phyloP scores from a whole-genome alignment of 2,888 invertebrate species.

The Polymixis lichenea region DNA sequence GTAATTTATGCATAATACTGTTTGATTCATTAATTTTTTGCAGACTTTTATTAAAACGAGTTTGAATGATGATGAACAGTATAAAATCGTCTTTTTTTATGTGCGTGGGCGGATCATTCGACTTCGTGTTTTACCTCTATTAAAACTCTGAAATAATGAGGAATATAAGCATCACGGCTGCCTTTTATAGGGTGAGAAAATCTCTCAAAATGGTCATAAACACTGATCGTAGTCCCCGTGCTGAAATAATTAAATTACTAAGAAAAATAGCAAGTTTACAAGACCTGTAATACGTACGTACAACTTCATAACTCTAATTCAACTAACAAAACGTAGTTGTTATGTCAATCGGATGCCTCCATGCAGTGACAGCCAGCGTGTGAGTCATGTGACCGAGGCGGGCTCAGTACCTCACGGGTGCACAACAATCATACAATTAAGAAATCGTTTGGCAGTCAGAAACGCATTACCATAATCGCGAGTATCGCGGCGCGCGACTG shows the following conservation, averaged over 20 bases:
- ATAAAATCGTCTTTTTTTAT: conserved; percentile 1
- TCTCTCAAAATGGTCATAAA: background rate
- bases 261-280: background rate
- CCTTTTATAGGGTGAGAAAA: conserved; percentile 30
- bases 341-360: background rate
- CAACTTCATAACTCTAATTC: background rate
- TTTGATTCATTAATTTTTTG: conserved; percentile 72
- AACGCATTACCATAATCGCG: conserved; percentile 36
- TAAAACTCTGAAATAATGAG: conserved; percentile 20
- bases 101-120: background rate
- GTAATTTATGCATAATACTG: conserved; percentile 72
- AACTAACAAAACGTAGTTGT: background rate
- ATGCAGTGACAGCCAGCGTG: background rate
- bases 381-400: background rate
- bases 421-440: conserved; percentile 18
- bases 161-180: conserved; percentile 12
- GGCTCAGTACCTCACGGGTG: background rate
- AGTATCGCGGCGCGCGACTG: conserved; percentile 9
- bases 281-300: background rate
- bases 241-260: background rate
- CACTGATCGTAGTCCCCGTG: background rate
- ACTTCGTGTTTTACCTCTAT: background rate
- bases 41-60: conserved; percentile 74
- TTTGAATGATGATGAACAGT: conserved; percentile 65
- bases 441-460: conserved; percentile 19